These are phyloP conservation scores for Phaethornis superciliosus DNA, from an alignment of 2,113 vertebrate genomes.

Conservation along the genomic window DNA sequence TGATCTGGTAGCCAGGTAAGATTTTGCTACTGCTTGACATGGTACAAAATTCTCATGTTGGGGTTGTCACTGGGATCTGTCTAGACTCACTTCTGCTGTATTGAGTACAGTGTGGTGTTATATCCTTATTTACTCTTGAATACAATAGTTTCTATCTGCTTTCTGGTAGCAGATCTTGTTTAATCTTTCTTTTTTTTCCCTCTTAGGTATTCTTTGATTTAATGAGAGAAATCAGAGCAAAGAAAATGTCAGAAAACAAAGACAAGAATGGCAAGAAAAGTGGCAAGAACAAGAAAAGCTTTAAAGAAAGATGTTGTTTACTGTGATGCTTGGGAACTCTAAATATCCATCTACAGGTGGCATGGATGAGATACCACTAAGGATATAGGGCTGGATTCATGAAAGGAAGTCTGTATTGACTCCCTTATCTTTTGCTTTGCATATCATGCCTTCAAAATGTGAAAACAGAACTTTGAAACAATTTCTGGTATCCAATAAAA, in stretches of 20 bases:
- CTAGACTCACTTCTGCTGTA: neutral
- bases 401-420: slow-evolving; percentile 45
- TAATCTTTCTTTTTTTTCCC: neutral
- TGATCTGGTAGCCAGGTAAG: neutral
- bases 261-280: slow-evolving; percentile 95
- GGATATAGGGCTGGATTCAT: slow-evolving; percentile 53
- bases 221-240: slow-evolving; percentile 94
- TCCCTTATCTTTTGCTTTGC: slow-evolving; percentile 56
- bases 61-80: neutral
- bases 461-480: slow-evolving; percentile 50
- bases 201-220: slow-evolving; percentile 95
- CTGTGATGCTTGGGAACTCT: slow-evolving; percentile 79
- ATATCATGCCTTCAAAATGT: slow-evolving; percentile 63
- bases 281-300: slow-evolving; percentile 93
- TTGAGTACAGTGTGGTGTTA: neutral
- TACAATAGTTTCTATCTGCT: neutral
- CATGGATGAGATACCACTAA: slow-evolving; percentile 32
- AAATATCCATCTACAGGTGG: slow-evolving; percentile 31
- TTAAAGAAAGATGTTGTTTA: slow-evolving; percentile 90
- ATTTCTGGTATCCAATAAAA: slow-evolving; percentile 45
- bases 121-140: neutral
- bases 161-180: neutral
- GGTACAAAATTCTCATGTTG: neutral
- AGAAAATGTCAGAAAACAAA: slow-evolving; percentile 97
- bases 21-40: neutral